A percentile compares a stretch with the other conserved stretches of the same genome.
These are phyloP conservation scores for Aleiodes leptofemur DNA, from an alignment of 2,888 invertebrate genomes.

Conservation along the genomic window DNA sequence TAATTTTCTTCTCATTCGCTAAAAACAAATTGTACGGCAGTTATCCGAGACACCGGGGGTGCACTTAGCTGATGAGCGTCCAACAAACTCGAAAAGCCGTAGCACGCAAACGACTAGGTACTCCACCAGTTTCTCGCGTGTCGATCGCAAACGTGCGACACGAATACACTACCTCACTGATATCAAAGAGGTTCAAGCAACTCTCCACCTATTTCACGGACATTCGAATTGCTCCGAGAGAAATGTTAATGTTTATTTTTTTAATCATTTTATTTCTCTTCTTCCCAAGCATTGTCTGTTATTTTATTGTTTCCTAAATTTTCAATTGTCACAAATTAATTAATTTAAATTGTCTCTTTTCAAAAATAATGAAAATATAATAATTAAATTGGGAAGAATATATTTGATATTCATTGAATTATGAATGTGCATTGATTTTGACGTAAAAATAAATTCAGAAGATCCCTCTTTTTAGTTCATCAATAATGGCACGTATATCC, in stretches of 20 bases:
- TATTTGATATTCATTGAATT: background rate
- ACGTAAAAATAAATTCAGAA: constrained; percentile 1
- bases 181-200: constrained; percentile 18
- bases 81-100: constrained; percentile 52
- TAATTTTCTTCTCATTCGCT: constrained; percentile 70
- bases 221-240: background rate
- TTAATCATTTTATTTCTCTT: constrained; percentile 7
- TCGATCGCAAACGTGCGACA: constrained; percentile 48
- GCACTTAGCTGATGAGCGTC: constrained; percentile 73
- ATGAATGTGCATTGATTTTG: background rate
- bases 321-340: background rate
- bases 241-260: background rate
- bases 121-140: constrained; percentile 60
- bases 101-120: constrained; percentile 62
- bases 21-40: constrained; percentile 69
- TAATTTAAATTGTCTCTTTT: background rate
- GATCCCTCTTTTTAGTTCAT: background rate
- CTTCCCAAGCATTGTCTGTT: constrained; percentile 18
- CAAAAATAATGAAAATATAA: background rate
- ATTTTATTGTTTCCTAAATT: background rate
- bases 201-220: constrained; percentile 25
- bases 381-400: background rate
- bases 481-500: constrained; percentile 11
- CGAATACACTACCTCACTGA: constrained; percentile 18
- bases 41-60: constrained; percentile 62